A percentile compares a stretch with the other conserved stretches of the same genome.
Evolutionary conservation across 2,888 invertebrate species (phyloP).

Genomic region (Tiliacea aurago): DNA sequence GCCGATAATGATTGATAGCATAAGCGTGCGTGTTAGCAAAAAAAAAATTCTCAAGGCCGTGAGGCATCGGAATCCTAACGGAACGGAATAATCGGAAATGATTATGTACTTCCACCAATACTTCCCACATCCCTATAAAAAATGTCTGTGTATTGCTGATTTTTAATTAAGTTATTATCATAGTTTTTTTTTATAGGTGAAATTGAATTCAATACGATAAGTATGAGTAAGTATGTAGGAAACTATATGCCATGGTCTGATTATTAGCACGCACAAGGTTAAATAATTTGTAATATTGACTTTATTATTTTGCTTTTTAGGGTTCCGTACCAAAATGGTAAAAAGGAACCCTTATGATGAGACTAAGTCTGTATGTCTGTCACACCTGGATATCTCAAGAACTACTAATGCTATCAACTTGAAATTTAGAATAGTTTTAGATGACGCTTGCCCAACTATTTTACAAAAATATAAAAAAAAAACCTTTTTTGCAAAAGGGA

Average conservation of each 20-base stretch:
- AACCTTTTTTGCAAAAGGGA: too few species aligned
- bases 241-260: constrained; percentile 21
- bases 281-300: constrained; percentile 17
- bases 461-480: too few species aligned
- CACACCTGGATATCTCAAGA: too few species aligned
- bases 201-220: constrained; percentile 17
- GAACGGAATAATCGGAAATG: constrained; percentile 17
- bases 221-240: not conserved
- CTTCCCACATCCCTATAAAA: constrained; percentile 13
- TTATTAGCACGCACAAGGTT: constrained; percentile 23
- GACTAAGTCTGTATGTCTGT: too few species aligned
- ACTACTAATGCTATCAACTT: too few species aligned
- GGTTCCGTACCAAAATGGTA: too few species aligned
- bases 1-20: not conserved
- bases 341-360: too few species aligned
- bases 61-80: not conserved
- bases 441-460: too few species aligned
- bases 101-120: constrained; percentile 12
- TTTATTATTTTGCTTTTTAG: not conserved
- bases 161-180: constrained; percentile 5
- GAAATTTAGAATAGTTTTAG: too few species aligned
- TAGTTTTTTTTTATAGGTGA: not conserved
- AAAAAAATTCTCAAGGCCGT: constrained; percentile 14
- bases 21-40: not conserved
- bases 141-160: not conserved